Evolutionary conservation across 2,113 vertebrate species (phyloP), one percentile per base, ranked within the genome.

Genomic region (Xiphophorus hellerii): DNA sequence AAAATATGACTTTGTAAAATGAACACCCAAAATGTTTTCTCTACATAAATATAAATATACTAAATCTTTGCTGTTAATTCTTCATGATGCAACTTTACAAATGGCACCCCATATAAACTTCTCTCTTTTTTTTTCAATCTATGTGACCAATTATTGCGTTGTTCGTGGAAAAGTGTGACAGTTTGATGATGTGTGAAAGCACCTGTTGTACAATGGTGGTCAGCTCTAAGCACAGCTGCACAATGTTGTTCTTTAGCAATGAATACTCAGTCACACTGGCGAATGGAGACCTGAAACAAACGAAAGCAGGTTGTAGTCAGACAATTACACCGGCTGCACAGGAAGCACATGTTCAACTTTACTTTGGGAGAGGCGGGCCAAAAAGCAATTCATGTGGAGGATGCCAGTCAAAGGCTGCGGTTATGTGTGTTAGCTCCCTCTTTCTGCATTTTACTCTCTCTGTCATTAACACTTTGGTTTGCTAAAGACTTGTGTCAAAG

Each of bases 151-250:
- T 17, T 48, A 7, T 68, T 51, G 48, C 33, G 22, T 78, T 54
- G 37, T 48, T 68, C 44, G 69, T 62, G 29, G n/a, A 69, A 12
- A 74, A 30, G 28, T 20, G n/a, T 11, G 30, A 72, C 12, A 35
- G 31, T 66, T 17, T 42, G n/a, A 54, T 17, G 6, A 10, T 63
- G 66, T 30, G 28, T 73, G 61, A 65, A 68, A 28, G 35, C 93
- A 97, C 97, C 96, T 97, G 96, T 94, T 99, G 96, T 89, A 97
- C 97, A 67, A 97, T 97, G 89, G 97, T 95, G 78, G 96, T 98
- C 86, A 99, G 91, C 93, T 98, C 96, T 90, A 96, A 93, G 94
- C 96, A 97, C 94, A 96, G 94, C 93, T 97, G 96, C 92, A 97
- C 96, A 73, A 99, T 96, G 89, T 98, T 96, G 92, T 95, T 97